Base-by-base conservation (phyloP, 2,888 invertebrate genomes). In the Drosophila nr. perissopoda region DNA sequence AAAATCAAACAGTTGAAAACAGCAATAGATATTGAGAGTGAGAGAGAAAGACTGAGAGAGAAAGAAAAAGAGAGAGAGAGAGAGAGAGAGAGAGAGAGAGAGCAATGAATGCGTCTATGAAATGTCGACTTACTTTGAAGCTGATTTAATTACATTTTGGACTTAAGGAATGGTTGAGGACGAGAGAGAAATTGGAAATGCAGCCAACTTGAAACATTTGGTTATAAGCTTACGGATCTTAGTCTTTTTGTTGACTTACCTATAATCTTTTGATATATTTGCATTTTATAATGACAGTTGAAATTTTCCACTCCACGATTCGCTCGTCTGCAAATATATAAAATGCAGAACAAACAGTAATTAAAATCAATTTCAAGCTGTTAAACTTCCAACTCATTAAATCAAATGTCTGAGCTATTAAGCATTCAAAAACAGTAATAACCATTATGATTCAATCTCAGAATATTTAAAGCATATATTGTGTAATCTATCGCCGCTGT, bases 71-170 rank as follows among this genome's bases (percentile, higher is more conserved):
- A 38, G 27, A 48, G 42, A 16, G 36, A 13, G 34, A 13, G 4
- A 34, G 34, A 40, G 33, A 49, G n/a, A 21, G 29, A 7, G 33
- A 2, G 42, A 38, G 29, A 33, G 46, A 34, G 31, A 13, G n/a
- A 53, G 13, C 16, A 16, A 13, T 31, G 21, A 4, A 16, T 31
- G 10, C 25, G 21, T 51, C 11, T 7, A 57, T 34, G 25, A 61
- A 40, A 49, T 60, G 49, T 73, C 31, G 42, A 78, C 61, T 65
- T 78, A 57, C 71, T 71, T 71, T 80, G 74, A 82, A 76, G 83
- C 70, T 66, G 57, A 36, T 68, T 80, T 83, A 82, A 82, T 82
- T 82, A 80, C 81, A 80, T 77, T 80, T 83, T 52, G 42, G 63
- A 56, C 33, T 66, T 60, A 27, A 40, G 51, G 51, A 49, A 18